phyloP scores from a whole-genome alignment of 1,140 invertebrate species.

The Magallana gigas region DNA sequence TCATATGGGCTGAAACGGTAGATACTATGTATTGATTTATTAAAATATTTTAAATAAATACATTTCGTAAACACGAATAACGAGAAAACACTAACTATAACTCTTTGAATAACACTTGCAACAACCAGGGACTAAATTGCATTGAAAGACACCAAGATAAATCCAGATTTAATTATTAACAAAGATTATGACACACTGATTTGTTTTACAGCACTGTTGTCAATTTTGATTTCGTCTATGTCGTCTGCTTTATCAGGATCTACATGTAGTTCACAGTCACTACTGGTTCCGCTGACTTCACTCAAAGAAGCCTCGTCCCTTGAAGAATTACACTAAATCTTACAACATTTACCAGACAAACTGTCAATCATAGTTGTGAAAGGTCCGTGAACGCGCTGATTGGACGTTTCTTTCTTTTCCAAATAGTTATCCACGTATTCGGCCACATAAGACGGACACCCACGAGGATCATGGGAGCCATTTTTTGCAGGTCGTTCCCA shows the following conservation, averaged over 20 bases:
- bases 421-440: constrained; percentile 67
- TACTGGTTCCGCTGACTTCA: neutral
- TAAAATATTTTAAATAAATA: no score
- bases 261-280: neutral
- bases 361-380: constrained; percentile 75
- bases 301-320: constrained; percentile 40
- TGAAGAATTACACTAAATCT: constrained; percentile 17
- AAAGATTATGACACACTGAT: no score
- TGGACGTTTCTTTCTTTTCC: constrained; percentile 31
- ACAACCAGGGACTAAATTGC: no score
- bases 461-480: constrained; percentile 74
- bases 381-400: constrained; percentile 64
- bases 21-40: no score
- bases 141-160: no score
- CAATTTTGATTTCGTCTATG: constrained; percentile 10
- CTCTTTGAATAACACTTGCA: no score
- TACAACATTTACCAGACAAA: constrained; percentile 52
- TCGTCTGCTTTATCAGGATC: neutral
- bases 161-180: no score
- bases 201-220: neutral
- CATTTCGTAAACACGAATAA: no score
- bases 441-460: constrained; percentile 71
- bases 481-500: constrained; percentile 66
- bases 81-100: no score
- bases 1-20: no score